Evolutionary conservation across 2,888 invertebrate genomes (phyloP).

Genomic region (Junonia oenone): DNA sequence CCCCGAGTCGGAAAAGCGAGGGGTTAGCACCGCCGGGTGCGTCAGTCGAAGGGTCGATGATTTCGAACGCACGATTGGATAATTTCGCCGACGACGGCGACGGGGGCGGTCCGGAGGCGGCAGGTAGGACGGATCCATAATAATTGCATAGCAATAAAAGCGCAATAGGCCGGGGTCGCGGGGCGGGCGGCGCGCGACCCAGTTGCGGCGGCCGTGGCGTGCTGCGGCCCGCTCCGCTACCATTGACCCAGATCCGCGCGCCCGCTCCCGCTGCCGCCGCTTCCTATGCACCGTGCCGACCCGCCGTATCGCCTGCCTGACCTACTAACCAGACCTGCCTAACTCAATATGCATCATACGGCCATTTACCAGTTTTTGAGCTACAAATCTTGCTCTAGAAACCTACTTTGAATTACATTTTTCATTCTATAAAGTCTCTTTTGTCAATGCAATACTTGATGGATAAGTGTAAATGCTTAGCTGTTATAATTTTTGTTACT

Average conservation of each 20-base stretch:
- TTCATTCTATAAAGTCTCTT: background rate
- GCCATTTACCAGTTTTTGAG: conserved; percentile 2
- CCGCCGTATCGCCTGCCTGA: conserved; percentile 42
- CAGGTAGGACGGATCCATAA: conserved; percentile 28
- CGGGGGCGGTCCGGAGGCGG: conserved; percentile 1
- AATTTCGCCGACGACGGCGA: background rate
- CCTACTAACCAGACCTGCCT: conserved; percentile 46
- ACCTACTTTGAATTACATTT: conserved; percentile 1
- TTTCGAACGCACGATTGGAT: background rate
- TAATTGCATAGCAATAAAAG: conserved; percentile 37
- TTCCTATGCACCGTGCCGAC: conserved; percentile 36
- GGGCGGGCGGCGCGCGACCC: conserved; percentile 32
- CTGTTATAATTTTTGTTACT: background rate
- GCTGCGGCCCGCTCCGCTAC: conserved; percentile 39
- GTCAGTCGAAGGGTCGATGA: background rate
- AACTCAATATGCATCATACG: conserved; percentile 15
- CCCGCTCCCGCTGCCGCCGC: conserved; percentile 20
- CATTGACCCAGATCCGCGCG: conserved; percentile 40
- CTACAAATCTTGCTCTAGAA: conserved; percentile 6
- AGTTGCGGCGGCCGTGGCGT: conserved; percentile 33
- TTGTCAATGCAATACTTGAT: background rate
- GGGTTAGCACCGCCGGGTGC: background rate
- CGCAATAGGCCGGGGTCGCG: conserved; percentile 33
- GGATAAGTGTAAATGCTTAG: background rate
- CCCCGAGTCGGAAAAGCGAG: background rate